A percentile compares a stretch with the other conserved stretches of the same genome.
Conservation (phyloP, 2,888 invertebrate genomes). For the Melanostoma mellinum region DNA sequence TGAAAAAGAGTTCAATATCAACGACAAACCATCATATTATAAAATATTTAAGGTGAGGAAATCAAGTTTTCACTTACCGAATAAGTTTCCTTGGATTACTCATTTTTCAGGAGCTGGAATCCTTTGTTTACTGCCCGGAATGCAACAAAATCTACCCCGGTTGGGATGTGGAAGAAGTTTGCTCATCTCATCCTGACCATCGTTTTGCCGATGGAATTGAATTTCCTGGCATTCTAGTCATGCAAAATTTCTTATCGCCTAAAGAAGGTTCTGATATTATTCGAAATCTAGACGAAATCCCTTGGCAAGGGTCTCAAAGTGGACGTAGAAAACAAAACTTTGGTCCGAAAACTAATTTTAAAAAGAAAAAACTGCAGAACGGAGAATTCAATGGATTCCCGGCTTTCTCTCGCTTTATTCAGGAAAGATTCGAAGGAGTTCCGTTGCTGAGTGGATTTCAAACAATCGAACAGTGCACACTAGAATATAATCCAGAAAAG, state of each 20-base stretch:
- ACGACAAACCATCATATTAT: conserved; percentile 65
- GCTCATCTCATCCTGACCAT: conserved; percentile 87
- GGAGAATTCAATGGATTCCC: conserved; percentile 95
- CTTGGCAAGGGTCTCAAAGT: conserved; percentile 97
- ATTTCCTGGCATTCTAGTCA: conserved; percentile 86
- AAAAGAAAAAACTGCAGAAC: conserved; percentile 91
- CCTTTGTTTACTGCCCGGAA: conserved; percentile 89
- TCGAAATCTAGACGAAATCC: conserved; percentile 88
- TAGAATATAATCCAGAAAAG: conserved; percentile 93
- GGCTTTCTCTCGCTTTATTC: conserved; percentile 88
- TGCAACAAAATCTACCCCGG: conserved; percentile 91
- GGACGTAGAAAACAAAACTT: conserved; percentile 98
- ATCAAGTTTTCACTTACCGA: background rate
- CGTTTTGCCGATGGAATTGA: conserved; percentile 68
- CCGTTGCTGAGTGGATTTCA: conserved; percentile 87
- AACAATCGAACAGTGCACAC: conserved; percentile 96
- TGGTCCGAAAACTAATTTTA: conserved; percentile 99
- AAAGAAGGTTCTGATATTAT: conserved; percentile 87
- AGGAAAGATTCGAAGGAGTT: conserved; percentile 87
- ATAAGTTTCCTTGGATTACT: background rate
- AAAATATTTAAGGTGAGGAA: conserved; percentile 79
- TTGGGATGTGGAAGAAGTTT: conserved; percentile 85
- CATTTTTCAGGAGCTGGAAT: conserved; percentile 82
- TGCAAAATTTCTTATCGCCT: conserved; percentile 88
- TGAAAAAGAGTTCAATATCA: conserved; percentile 86